Percentiles rank a stretch among this genome's conserved stretches.
These are phyloP conservation scores for Mythimna pallens DNA, from an alignment of 2,888 invertebrate species.

Conservation along the genomic window DNA sequence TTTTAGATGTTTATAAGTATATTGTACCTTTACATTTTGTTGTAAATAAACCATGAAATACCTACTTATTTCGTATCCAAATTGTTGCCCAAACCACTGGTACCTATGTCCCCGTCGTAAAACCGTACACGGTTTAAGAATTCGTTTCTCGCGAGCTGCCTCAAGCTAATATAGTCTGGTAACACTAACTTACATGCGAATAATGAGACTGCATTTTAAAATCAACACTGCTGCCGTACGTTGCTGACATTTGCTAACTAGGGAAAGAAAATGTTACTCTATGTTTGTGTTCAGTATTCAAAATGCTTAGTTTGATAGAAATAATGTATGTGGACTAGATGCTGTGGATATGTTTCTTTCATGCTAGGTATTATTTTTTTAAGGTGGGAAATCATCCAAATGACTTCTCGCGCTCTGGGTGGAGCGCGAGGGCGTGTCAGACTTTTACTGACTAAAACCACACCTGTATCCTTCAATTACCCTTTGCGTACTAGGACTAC, in stretches of 20 bases:
- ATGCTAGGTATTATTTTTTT: neutral
- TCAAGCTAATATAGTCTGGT: conserved; percentile 60
- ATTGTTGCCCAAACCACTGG: neutral
- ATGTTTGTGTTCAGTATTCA: conserved; percentile 29
- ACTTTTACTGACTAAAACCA: too few relatives aligned
- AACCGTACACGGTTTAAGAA: conserved; percentile 62
- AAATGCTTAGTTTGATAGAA: conserved; percentile 13
- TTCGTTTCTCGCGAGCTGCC: conserved; percentile 66
- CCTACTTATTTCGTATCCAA: neutral
- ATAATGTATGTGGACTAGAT: neutral
- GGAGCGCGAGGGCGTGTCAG: too few relatives aligned
- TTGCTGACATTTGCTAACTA: conserved; percentile 13
- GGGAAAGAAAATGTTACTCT: conserved; percentile 36
- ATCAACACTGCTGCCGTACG: conserved; percentile 47
- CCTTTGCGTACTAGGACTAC: too few relatives aligned
- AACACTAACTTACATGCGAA: conserved; percentile 63
- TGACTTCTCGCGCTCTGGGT: too few relatives aligned
- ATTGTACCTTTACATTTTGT: too few relatives aligned
- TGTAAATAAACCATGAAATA: too few relatives aligned
- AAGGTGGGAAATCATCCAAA: too few relatives aligned
- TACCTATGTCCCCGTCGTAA: conserved; percentile 40
- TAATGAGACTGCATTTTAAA: conserved; percentile 66
- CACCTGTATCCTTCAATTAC: too few relatives aligned
- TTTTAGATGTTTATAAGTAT: too few relatives aligned
- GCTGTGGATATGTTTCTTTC: neutral